phyloP scores from a whole-genome alignment of 2,797 vertebrate genomes.

The Adelosebastes latens region DNA sequence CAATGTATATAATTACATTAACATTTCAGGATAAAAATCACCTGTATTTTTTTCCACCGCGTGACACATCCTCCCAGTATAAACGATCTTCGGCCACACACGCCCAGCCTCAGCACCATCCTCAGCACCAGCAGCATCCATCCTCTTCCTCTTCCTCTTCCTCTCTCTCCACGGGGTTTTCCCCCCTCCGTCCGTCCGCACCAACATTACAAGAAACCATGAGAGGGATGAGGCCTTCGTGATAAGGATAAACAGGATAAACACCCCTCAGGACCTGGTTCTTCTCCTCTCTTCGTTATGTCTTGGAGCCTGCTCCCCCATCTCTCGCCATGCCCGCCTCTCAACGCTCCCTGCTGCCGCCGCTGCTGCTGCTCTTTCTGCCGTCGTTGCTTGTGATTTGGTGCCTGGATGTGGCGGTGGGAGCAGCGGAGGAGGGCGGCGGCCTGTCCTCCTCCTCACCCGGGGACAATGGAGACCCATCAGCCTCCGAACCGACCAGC shows the following conservation, averaged over 20 bases:
- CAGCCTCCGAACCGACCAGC: conserved; percentile 18
- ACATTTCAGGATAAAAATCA: not conserved
- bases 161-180: conserved; percentile 21
- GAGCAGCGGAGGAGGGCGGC: conserved; percentile 69
- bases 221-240: conserved; percentile 33
- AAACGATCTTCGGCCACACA: conserved; percentile 55
- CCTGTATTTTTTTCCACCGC: not conserved
- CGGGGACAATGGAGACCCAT: conserved; percentile 69
- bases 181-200: not conserved
- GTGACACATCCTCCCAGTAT: fast-evolving
- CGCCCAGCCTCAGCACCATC: conserved; percentile 79
- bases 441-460: conserved; percentile 60
- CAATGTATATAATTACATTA: not conserved
- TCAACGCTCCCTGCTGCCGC: conserved; percentile 60
- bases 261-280: conserved; percentile 6
- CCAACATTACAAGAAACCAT: not conserved
- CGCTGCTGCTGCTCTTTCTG: conserved; percentile 63
- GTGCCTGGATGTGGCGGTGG: conserved; percentile 69
- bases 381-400: conserved; percentile 68
- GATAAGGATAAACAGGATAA: conserved; percentile 5
- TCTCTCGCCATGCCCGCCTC: conserved; percentile 76
- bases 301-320: conserved; percentile 68
- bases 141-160: conserved; percentile 23
- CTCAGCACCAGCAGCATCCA: not conserved
- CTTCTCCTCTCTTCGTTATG: conserved; percentile 71